Percentiles rank a stretch among this genome's conserved stretches.
Conservation (phyloP, 1,140 invertebrate genomes). For the Drosophila gunungcola region DNA sequence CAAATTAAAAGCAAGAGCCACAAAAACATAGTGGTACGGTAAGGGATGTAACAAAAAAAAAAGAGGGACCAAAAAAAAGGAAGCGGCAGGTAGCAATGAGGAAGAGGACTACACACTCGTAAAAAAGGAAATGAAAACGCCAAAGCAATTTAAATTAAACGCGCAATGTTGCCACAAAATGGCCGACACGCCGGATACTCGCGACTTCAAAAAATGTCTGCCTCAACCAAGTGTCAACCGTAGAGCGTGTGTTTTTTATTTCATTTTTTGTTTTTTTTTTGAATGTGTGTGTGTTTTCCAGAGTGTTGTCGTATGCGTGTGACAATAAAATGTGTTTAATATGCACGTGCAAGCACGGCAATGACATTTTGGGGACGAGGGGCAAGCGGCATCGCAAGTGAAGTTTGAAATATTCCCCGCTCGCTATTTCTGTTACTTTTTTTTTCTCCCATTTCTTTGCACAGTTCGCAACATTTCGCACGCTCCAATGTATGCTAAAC, state of each 20-base stretch:
- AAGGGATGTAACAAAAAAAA: background rate
- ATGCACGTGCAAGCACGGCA: conserved; percentile 66
- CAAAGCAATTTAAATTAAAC: conserved; percentile 79
- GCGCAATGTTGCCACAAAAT: conserved; percentile 56
- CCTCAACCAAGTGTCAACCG: conserved; percentile 41
- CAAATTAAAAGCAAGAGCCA: conserved; percentile 42
- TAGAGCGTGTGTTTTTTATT: conserved; percentile 3
- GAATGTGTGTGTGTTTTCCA: conserved; percentile 20
- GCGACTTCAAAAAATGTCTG: conserved; percentile 55
- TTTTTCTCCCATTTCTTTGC: conserved; percentile 10
- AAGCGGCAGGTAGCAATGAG: background rate
- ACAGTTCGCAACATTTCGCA: conserved; percentile 56
- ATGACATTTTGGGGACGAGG: conserved; percentile 9
- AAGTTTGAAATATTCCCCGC: conserved; percentile 44
- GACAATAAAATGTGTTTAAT: conserved; percentile 75
- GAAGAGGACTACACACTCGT: conserved; percentile 27
- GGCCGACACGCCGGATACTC: conserved; percentile 44
- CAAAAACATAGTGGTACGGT: conserved; percentile 1
- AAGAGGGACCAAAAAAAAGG: background rate
- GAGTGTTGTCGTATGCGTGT: conserved; percentile 40
- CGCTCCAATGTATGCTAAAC: conserved; percentile 53
- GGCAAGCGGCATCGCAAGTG: conserved; percentile 24
- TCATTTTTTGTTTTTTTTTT: conserved; percentile 2
- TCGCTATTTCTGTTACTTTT: conserved; percentile 1
- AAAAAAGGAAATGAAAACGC: conserved; percentile 51